Evolutionary conservation across 1,140 invertebrate species (phyloP), one percentile per base, ranked within the genome.

Genomic region (Cherax destructor): DNA sequence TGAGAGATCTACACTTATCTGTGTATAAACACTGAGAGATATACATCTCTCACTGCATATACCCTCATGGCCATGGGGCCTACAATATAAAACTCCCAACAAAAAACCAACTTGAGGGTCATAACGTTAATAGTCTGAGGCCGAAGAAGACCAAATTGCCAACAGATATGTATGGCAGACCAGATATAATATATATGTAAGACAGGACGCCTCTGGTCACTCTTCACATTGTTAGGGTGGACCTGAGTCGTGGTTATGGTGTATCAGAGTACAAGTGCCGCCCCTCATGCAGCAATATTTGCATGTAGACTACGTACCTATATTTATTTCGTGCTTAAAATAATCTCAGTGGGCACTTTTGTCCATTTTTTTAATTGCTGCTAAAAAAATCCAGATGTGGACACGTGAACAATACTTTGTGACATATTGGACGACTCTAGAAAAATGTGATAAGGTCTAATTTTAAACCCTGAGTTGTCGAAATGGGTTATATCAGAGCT

Each of bases 181-280:
- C 65, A 69, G 13, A 69, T 11, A 69, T 21, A 69, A 56, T 41
- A 41, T 41, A 41, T 59, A 5, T 5, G 65, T 69, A 21, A 5
- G 1, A 21, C 18, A 18, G 21, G 21, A 21, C 5, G 65, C 65
- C 65, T 5, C 65, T 69, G 13, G 69, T 5, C 69, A 74, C 69
- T 30, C 69, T 74, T 74, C 69, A 74, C 69, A 74, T 74, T 74
- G 69, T n/a, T 74, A 74, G 69, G 69, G 69, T 74, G 30, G 21
- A n/a, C 69, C 69, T n/a, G 30, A n/a, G 69, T 21, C n/a, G 3
- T 74, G 16, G n/a, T 24, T 74, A 3, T 5, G 1, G 1, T 7
- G n/a, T 3, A 30, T 10, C 69, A 30, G 24, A 24, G 3, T 74
- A 9, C 16, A 30, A n/a, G 69, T 74, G 69, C 24, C 13, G 61